Evolutionary conservation across 2,113 vertebrate species (phyloP).

Genomic region (Tachuris rubrigastra): DNA sequence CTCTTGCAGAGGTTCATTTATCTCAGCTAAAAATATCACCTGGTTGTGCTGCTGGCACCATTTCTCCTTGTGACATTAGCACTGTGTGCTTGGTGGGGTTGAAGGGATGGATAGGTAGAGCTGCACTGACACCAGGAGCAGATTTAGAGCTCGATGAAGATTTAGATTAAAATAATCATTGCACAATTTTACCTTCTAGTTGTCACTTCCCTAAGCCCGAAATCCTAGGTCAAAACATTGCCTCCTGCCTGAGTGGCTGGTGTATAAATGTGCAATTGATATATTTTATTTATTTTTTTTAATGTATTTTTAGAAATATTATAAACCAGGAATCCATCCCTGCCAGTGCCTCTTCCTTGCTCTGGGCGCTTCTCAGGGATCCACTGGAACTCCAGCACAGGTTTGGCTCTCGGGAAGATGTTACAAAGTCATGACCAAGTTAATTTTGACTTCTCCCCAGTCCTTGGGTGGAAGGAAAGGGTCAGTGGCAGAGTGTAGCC

Average conservation of each 20-base stretch:
- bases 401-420: not conserved
- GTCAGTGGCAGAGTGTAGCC: not conserved
- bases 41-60: not conserved
- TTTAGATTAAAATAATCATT: not conserved
- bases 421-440: fast-evolving
- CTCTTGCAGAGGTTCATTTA: not conserved
- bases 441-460: not conserved
- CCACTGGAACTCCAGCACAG: fast-evolving
- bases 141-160: not conserved
- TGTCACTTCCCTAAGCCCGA: not conserved
- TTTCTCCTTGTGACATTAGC: not conserved
- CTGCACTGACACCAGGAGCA: not conserved
- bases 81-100: fast-evolving
- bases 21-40: not conserved
- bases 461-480: not conserved
- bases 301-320: not conserved
- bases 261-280: not conserved
- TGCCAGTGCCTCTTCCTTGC: not conserved
- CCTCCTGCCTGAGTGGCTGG: not conserved
- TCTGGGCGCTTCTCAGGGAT: not conserved
- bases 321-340: not conserved
- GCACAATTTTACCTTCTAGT: not conserved
- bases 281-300: not conserved
- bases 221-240: not conserved
- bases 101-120: not conserved